Evolutionary conservation across 1,140 invertebrate genomes (phyloP), one percentile per base, ranked within the genome.

Genomic region (Lysiphlebus fabarum): DNA sequence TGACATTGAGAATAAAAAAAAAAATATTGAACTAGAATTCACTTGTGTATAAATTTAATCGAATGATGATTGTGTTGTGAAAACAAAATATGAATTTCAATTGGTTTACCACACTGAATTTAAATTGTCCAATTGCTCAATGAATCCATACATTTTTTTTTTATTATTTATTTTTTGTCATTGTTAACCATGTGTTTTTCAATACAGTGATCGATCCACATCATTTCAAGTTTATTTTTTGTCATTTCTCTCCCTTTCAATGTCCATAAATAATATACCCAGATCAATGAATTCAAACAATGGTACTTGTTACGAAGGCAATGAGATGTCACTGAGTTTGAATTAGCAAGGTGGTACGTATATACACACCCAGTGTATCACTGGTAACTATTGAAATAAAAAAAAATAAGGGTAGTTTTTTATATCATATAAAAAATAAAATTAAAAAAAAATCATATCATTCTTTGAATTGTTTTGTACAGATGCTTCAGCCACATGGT

Each of bases 221-320:
- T 26, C 17, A 26, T 26, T 26, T 26, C 17, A 26, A 26, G 17
- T 26, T 26, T n/a, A n/a, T n/a, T n/a, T n/a, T 26, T 26, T 26
- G 17, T 26, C 17, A 26, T 26, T 26, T 26, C 17, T 26, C 17
- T 4, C 17, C 4, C n/a, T n/a, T n/a, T n/a, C n/a, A n/a, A n/a
- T 26, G 17, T 11, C 42, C 51, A 53, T 55, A 61, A 40, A 68
- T 63, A 68, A 68, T 63, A 53, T 61, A 5, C 44, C 51, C 14
- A 54, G 64, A 68, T 69, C 68, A 64, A 67, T 73, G 69, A 48
- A 57, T 54, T 53, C 51, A 67, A 54, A 76, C 74, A 76, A 75
- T 75, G 62, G 72, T 70, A 76, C 73, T 76, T 74, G 73, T 74
- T 74, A 69, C 67, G 70, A 63, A 71, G 71, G 69, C 70, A 73